phyloP scores from a whole-genome alignment of 2,113 vertebrate genomes.

The Panurus biarmicus region DNA sequence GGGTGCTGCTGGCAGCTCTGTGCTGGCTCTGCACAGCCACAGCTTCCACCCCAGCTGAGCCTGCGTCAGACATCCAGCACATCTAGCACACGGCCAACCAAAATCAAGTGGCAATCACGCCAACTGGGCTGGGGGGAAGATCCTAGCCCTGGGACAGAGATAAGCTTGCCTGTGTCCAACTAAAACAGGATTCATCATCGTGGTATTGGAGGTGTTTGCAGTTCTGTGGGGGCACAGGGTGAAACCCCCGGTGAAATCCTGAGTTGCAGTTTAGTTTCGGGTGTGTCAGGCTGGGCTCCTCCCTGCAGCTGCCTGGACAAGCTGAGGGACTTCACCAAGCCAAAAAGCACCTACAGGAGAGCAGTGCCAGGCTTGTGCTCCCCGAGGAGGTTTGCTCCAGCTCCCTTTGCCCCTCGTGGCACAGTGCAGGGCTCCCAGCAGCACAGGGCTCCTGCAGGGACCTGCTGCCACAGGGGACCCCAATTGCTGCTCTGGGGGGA shows the following conservation, averaged over 20 bases:
- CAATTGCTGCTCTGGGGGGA: no score
- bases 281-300: not conserved
- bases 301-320: not conserved
- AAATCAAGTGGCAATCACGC: no score
- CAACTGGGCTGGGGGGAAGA: no score
- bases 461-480: no score
- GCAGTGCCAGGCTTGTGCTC: not conserved
- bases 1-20: no score
- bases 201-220: not conserved
- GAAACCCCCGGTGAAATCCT: not conserved
- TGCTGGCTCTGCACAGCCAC: no score
- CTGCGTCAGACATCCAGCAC: no score
- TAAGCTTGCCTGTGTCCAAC: no score
- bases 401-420: accelerated
- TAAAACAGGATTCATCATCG: no score
- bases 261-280: not conserved
- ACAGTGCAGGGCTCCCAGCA: no score
- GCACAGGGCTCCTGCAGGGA: not conserved
- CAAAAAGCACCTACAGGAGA: not conserved
- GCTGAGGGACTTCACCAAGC: not conserved
- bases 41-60: no score
- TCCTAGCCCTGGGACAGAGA: not conserved
- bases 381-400: not conserved
- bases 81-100: accelerated
- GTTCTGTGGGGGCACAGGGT: not conserved